Evolutionary conservation across 2,113 vertebrate species (phyloP), one percentile per base, ranked within the genome.

Genomic region (Potamarius usumacintae): DNA sequence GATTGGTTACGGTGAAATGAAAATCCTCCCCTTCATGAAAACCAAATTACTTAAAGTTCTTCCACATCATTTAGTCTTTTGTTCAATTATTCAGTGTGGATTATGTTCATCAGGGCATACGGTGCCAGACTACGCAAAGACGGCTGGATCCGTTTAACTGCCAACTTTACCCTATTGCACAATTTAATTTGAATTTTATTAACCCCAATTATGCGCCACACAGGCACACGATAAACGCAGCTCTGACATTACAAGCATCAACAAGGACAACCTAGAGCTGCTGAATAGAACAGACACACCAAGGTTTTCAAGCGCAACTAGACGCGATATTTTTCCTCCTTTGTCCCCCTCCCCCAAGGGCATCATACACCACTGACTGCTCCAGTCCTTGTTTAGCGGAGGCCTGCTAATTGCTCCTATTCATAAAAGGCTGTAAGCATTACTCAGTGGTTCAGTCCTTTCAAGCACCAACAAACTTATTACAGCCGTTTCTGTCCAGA

Each of bases 371-470:
- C 55, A 81, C 11, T 55, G 72, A 88, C 63, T 82, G 85, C 84
- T 65, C 52, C 85, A 52, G 86, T 58, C 67, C 87, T 57, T 55
- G 14, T 82, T 11, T 76, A 76, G 67, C 65, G 27, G 55, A 48
- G 22, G 53, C 78, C 78, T 48, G 3, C 20, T 88, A 90, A 88
- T 88, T 79, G 79, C 79, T 83, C 30, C 72, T 76, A 88, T 83
- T 90, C 80, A 83, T 65, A 86, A 58, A 25, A 69, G 77, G 74
- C 82, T 81, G 48, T n/a, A 53, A 27, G 83, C 86, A 83, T 86
- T 88, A 86, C 65, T 85, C 84, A 67, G 72, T 42, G 76, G 84
- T 71, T 53, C 30, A 72, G 87, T 86, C 18, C 55, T 57, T 69
- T 82, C 78, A 62, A 78, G 63, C 55, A 42, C 52, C 85, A 67